Evolutionary conservation across 2,113 vertebrate genomes (phyloP), one percentile per base, ranked within the genome.

Genomic region (Telmatochromis sp.): DNA sequence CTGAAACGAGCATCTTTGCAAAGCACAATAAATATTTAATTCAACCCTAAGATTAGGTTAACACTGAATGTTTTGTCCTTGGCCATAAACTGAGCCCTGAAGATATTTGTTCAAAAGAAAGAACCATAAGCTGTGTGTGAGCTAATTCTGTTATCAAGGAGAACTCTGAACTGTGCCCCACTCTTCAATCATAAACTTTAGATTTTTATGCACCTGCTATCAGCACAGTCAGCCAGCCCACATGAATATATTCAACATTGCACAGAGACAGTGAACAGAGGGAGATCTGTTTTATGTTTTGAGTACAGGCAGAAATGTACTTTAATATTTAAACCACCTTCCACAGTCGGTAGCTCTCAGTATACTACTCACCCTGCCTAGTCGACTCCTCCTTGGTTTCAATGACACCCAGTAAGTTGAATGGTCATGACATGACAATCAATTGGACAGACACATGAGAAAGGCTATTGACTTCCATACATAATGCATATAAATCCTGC

Each of bases 11-110:
- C 94, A 91, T 88, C 65, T 84, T 90, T 84, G 81, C 89, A 93
- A 92, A 94, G 92, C 85, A 89, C 51, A 87, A 93, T 95, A 92
- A 95, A 95, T 95, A 95, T 95, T 96, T 94, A 86, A 95, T 95
- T 90, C 26, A 54, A 88, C 79, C 53, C 47, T 28, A 94, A 93
- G 84, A 95, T 86, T 82, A 88, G 78, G 83, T 83, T 81, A 87
- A 86, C 65, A 35, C 47, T 58, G 85, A 85, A 87, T 87, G 73
- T 85, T 90, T 90, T 89, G 82, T 88, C 91, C 93, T 94, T 92
- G 92, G 88, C 92, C 82, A 81, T 63, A 88, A 49, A 57, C 83
- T 49, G 57, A 89, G 53, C 80, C 89, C 75, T 23, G 82, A 82
- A 88, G 91, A 92, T 92, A 89, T 92, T 86, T 89, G 83, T 84